Base-by-base conservation (phyloP, 2,113 vertebrate species). In the Neopipo cinnamomea region DNA sequence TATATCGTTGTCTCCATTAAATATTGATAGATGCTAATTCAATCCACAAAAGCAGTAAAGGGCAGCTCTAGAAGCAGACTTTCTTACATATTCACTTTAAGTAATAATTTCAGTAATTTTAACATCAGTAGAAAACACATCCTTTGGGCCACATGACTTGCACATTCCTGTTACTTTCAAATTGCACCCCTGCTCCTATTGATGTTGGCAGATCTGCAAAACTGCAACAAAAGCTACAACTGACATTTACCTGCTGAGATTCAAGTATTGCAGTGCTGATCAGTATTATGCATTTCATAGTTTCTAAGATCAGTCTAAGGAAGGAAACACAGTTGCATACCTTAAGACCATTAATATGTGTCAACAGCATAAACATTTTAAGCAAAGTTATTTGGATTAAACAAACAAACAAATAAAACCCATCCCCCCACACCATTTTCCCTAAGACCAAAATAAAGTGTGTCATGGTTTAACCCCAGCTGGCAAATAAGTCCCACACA, bases 191-290 rank as follows among this genome's bases (percentile, higher is more conserved):
- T 63, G 31, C 16, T 33, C 16, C 1, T 2, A 3, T 10, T 59
- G 44, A 71, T 23, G 21, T 31, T 55, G 41, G 52, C 18, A 41
- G 13, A 63, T 11, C 59, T 6, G 17, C 19, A 33, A 11, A 76
- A 46, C 19, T 61, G 41, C 58, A 66, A 39, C 19, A 70, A 41
- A 66, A 85, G 20, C 50, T 31, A 35, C 8, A 33, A 75, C 9
- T 39, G 37, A 16, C n/a, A 47, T 85, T 93, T 95, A 97, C 98
- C 96, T 97, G 73, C 27, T 97, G 93, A n/a, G 12, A 78, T 27
- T 83, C 61, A 80, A 96, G 44, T 89, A 98, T 33, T 58, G 50
- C 14, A 8, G 30, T 33, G 63, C 91, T 97, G 53, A 98, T 89
- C 22, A 5, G 46, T 55, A 79, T 20, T 58, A 96, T 47, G 8